Conservation (phyloP, 1,140 invertebrate genomes). For the Gonioctena quinquepunctata region DNA sequence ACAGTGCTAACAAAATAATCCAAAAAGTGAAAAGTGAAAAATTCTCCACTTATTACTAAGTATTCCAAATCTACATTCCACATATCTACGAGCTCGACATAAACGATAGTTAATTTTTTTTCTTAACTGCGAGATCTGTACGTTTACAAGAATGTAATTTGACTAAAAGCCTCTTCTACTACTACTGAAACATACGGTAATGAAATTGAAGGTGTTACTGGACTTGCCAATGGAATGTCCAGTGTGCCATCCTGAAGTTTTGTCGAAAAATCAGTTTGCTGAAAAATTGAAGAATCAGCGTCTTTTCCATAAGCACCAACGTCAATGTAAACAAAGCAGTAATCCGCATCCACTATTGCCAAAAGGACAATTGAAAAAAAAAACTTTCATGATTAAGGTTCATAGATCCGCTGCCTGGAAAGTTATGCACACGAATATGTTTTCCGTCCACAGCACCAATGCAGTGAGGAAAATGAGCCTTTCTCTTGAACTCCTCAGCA, state of each 20-base stretch:
- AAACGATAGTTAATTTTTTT: not conserved
- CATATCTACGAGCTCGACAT: not conserved
- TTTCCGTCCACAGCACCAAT: not conserved
- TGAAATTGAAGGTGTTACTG: not conserved
- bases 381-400: not conserved
- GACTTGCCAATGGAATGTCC: conserved; percentile 1
- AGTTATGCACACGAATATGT: not conserved
- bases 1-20: not conserved
- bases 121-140: not conserved
- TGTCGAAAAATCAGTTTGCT: conserved; percentile 5
- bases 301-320: not conserved
- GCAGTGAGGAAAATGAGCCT: not conserved
- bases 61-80: not conserved
- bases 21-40: not conserved
- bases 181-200: not conserved
- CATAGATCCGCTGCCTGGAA: not conserved
- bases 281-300: conserved; percentile 6
- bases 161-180: not conserved
- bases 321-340: not conserved
- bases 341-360: not conserved
- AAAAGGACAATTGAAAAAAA: not conserved
- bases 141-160: not conserved
- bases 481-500: not conserved
- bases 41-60: not conserved
- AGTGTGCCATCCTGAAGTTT: not conserved